These are phyloP conservation scores for Drosophila siamana DNA, from an alignment of 2,888 invertebrate species.

Conservation along the genomic window DNA sequence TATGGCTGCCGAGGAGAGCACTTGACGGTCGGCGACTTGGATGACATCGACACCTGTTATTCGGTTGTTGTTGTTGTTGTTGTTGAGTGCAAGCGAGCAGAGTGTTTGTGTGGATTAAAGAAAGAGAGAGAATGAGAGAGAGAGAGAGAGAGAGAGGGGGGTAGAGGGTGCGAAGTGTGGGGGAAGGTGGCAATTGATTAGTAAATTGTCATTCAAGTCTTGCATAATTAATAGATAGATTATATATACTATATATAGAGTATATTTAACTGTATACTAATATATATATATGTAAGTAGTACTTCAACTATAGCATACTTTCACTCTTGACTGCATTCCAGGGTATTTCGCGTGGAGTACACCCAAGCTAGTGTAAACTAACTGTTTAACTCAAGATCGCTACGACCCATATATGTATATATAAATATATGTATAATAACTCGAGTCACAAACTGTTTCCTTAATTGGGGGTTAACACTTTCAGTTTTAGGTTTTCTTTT, in stretches of 20 bases:
- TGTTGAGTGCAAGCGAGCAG: not conserved
- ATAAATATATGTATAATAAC: slow-evolving; percentile 6
- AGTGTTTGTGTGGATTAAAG: not conserved
- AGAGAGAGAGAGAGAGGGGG: slow-evolving; percentile 13
- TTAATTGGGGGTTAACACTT: slow-evolving; percentile 21
- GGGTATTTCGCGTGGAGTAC: slow-evolving; percentile 8
- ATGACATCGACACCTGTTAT: slow-evolving; percentile 83
- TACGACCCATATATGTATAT: slow-evolving; percentile 23
- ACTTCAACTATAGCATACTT: slow-evolving; percentile 40
- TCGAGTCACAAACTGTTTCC: slow-evolving; percentile 14
- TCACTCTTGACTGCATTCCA: slow-evolving; percentile 25
- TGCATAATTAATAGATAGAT: slow-evolving; percentile 21
- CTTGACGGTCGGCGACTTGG: slow-evolving; percentile 82
- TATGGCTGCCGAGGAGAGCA: slow-evolving; percentile 88
- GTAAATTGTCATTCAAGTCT: slow-evolving; percentile 60
- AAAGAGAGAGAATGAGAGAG: slow-evolving; percentile 4
- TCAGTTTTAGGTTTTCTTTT: not conserved
- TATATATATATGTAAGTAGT: slow-evolving; percentile 3
- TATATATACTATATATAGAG: slow-evolving; percentile 15
- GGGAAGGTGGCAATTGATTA: slow-evolving; percentile 55
- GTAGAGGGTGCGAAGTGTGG: slow-evolving; percentile 17
- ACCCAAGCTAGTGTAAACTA: slow-evolving; percentile 21
- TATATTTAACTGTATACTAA: slow-evolving; percentile 34
- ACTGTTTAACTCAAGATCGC: slow-evolving; percentile 29
- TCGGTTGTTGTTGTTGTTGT: not conserved